phyloP scores from a whole-genome alignment of 2,797 vertebrate genomes.

The Rhadinocentrus ornatus region DNA sequence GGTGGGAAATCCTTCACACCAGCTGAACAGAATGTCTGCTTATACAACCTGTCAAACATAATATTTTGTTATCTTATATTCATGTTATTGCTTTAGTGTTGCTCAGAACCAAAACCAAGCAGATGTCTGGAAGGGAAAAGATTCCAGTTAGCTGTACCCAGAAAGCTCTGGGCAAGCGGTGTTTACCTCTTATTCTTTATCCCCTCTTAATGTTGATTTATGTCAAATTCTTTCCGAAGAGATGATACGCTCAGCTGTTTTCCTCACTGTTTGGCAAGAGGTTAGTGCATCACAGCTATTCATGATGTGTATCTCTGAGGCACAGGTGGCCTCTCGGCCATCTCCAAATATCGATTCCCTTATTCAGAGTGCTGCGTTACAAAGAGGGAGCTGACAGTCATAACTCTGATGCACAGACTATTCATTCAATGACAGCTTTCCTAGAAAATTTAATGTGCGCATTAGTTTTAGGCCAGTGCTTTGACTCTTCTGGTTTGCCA shows the following conservation, averaged over 20 bases:
- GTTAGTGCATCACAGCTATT: conserved; percentile 42
- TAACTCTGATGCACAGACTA: conserved; percentile 25
- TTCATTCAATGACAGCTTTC: conserved; percentile 18
- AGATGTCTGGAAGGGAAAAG: conserved; percentile 5
- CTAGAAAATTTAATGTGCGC: conserved; percentile 8
- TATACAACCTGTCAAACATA: not conserved
- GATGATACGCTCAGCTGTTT: conserved; percentile 15
- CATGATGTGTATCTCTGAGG: conserved; percentile 45
- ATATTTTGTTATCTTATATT: not conserved
- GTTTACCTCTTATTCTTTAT: conserved; percentile 14
- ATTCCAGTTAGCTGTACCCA: not conserved
- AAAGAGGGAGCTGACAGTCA: conserved; percentile 24
- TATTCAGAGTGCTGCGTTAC: conserved; percentile 35
- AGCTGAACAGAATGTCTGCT: conserved; percentile 7
- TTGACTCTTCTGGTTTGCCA: not conserved
- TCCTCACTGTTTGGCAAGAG: conserved; percentile 20
- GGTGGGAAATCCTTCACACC: not conserved
- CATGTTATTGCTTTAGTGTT: not conserved
- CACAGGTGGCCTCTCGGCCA: conserved; percentile 52
- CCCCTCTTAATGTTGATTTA: conserved; percentile 2
- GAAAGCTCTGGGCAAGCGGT: not conserved
- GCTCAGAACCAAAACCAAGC: not conserved
- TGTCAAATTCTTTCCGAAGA: conserved; percentile 30
- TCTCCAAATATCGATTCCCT: conserved; percentile 60
- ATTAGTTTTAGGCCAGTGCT: not conserved